Percentiles rank a stretch among this genome's conserved stretches.
phyloP scores from a whole-genome alignment of 2,113 vertebrate species.

The Phalacrocorax carbo region DNA sequence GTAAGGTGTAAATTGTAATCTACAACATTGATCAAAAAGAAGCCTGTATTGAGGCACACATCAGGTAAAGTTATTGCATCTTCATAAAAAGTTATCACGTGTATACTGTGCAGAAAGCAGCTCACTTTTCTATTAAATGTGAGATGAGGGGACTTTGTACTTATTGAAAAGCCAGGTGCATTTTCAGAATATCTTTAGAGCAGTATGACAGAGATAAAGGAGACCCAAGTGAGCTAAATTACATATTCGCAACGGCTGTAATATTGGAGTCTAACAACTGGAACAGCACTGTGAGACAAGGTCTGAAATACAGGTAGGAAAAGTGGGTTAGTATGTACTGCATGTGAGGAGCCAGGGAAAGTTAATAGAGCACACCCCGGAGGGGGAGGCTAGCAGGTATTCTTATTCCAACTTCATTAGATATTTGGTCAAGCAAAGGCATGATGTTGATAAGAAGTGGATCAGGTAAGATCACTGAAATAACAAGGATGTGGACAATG shows the following conservation, averaged over 20 bases:
- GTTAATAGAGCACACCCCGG: rapidly evolving
- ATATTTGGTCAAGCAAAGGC: not conserved
- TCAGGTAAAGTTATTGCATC: conserved; percentile 5
- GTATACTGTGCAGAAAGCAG: not conserved
- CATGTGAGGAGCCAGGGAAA: not conserved
- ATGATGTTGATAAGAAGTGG: not conserved
- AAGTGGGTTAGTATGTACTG: not conserved
- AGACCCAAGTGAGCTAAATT: not conserved
- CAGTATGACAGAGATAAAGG: not conserved
- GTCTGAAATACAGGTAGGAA: not conserved
- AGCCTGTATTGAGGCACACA: not conserved
- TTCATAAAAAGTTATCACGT: conserved; percentile 10
- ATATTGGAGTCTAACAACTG: not conserved
- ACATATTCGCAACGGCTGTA: not conserved
- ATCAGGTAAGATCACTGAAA: not conserved
- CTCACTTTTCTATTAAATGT: not conserved
- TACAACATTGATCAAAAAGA: not conserved
- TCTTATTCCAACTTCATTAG: not conserved
- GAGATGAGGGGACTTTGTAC: not conserved
- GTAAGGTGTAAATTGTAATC: not conserved
- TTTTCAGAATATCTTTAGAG: not conserved
- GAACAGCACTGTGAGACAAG: not conserved
- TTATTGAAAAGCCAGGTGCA: not conserved
- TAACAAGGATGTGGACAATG: not conserved
- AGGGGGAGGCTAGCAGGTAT: not conserved